Evolutionary conservation across 2,797 vertebrate species (phyloP), one percentile per base, ranked within the genome.

Genomic region (Hippoglossus hippoglossus): DNA sequence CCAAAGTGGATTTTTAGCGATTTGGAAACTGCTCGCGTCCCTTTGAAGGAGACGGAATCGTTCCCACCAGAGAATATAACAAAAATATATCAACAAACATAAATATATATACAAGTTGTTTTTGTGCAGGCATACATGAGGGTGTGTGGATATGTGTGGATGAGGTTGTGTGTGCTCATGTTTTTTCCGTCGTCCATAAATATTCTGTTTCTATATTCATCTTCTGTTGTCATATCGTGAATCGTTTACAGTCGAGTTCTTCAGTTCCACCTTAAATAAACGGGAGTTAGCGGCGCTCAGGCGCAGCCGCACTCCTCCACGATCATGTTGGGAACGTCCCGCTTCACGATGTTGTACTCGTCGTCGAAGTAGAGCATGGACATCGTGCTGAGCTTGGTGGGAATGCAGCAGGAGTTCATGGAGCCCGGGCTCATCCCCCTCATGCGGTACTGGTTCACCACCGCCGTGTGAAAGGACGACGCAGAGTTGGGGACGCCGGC

Each of bases 321-420:
- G 28, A 99, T 99, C 98, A 99, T 99, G 94, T 99, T 99, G 88
- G 97, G 97, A 65, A 99, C 98, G 58, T 99, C 98, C 73, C 97
- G 93, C 91, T 99, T 99, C 70, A 99, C 96, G 6, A 99, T 99
- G 95, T 99, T 99, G 93, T 98, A 98, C 92, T 99, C 98, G n/a
- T 99, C 97, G 12, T 99, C 98, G 3, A 99, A 98, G 94, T 99
- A 99, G 66, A 99, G 95, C 98, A 99, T 99, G 88, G 98, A 99
- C 97, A 99, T 99, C 82, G 97, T 98, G 94, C 97, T 98, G 75
- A 99, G 96, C 89, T 96, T 97, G 87, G 98, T 99, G 83, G 98
- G 98, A 79, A 99, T 98, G 91, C 98, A 99, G 92, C 98, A 99
- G 80, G 98, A 99, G 96, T 96, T 98, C 94, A 98, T 96, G 50